phyloP scores from a whole-genome alignment of 1,140 invertebrate species.

The Dryas iulia region DNA sequence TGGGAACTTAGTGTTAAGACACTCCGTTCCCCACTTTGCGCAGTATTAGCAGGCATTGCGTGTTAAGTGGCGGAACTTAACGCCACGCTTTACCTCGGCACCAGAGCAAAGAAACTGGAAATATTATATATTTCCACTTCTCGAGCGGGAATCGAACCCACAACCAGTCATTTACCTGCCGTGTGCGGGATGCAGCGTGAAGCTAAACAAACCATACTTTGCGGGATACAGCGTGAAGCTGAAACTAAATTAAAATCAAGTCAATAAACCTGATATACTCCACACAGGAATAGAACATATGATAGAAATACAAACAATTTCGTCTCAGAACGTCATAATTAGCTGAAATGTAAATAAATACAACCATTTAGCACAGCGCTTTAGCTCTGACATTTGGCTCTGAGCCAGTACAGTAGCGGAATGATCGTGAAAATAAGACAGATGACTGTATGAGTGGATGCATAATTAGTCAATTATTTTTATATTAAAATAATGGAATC shows the following conservation, averaged over 20 bases:
- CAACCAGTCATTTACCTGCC: too few relatives aligned
- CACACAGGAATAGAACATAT: neutral
- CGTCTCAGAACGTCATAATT: neutral
- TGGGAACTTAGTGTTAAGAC: too few relatives aligned
- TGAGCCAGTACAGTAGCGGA: neutral
- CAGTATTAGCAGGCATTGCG: too few relatives aligned
- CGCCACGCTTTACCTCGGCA: too few relatives aligned
- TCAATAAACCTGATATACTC: neutral
- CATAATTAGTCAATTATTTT: neutral
- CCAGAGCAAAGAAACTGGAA: too few relatives aligned
- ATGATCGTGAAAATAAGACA: neutral
- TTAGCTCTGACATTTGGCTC: constrained; percentile 10
- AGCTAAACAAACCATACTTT: too few relatives aligned
- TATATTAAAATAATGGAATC: neutral
- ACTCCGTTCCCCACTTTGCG: too few relatives aligned
- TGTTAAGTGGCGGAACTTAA: too few relatives aligned
- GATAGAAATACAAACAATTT: neutral
- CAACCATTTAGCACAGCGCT: neutral
- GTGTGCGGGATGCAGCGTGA: too few relatives aligned
- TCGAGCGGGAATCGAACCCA: too few relatives aligned
- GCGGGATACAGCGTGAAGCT: neutral
- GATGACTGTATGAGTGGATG: neutral
- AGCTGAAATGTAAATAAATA: constrained; percentile 1
- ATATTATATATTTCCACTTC: too few relatives aligned
- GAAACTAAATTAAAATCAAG: neutral